These are phyloP conservation scores for Lophius americanus DNA, from an alignment of 2,797 vertebrate genomes.

Conservation along the genomic window DNA sequence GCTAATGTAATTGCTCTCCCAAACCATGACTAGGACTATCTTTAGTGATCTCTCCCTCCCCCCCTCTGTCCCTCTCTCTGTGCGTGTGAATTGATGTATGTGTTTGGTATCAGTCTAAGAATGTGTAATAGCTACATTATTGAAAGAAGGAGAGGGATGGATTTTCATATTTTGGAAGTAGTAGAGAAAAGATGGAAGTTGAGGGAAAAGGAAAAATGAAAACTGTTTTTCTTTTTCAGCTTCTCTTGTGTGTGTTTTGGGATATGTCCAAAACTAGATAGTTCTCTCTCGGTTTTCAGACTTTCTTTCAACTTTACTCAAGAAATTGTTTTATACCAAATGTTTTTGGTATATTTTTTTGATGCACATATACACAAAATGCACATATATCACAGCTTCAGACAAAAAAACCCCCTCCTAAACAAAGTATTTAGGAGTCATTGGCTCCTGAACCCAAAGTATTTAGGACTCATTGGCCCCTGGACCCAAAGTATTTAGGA, in stretches of 20 bases:
- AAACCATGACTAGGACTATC: constrained; percentile 58
- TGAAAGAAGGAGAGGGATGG: neutral
- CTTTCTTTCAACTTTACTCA: constrained; percentile 20
- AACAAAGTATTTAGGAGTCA: no score
- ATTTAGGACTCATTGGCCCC: no score
- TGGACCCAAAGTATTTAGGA: no score
- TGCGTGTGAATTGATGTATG: constrained; percentile 20
- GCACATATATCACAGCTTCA: neutral
- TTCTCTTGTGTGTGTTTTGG: constrained; percentile 59
- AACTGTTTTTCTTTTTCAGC: constrained; percentile 40
- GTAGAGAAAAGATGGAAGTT: constrained; percentile 31
- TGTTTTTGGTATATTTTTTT: constrained; percentile 9
- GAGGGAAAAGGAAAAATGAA: constrained; percentile 47
- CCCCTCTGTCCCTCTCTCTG: constrained; percentile 11
- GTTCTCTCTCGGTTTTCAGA: constrained; percentile 63
- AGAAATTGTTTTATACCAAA: constrained; percentile 35
- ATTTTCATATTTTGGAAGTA: constrained; percentile 12
- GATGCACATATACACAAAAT: neutral
- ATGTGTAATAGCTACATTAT: constrained; percentile 16
- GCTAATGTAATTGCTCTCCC: constrained; percentile 53
- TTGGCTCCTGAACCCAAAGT: no score
- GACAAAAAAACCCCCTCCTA: no score
- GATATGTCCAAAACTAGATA: constrained; percentile 59
- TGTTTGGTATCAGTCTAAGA: neutral
- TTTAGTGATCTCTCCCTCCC: constrained; percentile 41